A percentile compares a stretch with the other conserved stretches of the same genome.
Evolutionary conservation across 1,140 invertebrate species (phyloP).

Genomic region (Argopecten irradians): DNA sequence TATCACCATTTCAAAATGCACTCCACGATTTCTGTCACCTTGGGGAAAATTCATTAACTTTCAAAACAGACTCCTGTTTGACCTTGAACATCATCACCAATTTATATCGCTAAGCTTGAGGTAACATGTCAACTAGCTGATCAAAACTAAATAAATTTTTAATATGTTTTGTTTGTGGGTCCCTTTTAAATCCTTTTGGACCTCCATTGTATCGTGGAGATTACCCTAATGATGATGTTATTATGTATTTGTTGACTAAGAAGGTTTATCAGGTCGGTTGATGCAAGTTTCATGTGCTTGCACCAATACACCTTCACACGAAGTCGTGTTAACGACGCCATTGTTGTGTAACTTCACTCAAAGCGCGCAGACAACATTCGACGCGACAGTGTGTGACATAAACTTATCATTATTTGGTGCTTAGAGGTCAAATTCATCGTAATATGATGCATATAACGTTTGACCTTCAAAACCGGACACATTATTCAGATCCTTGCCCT

Average conservation of each 20-base stretch:
- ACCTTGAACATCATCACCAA: not conserved
- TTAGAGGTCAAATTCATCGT: not conserved
- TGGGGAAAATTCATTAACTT: not conserved
- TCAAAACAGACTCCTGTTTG: not conserved
- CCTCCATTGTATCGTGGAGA: not conserved
- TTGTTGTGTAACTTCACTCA: not conserved
- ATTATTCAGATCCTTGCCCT: not conserved
- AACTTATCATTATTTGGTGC: not conserved
- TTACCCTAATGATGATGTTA: not conserved
- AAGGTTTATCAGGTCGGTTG: not conserved
- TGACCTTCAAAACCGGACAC: slow-evolving; percentile 19
- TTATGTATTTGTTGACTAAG: not conserved
- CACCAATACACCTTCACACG: not conserved
- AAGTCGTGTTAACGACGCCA: not conserved
- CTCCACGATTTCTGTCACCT: not conserved
- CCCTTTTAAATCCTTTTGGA: not conserved
- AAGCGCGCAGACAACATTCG: not conserved
- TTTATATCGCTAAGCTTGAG: not conserved
- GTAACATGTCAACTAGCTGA: not conserved
- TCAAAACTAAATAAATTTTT: not conserved
- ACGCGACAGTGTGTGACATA: not conserved
- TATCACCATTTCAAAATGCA: not conserved
- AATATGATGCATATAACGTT: not conserved
- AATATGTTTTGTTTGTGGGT: not conserved
- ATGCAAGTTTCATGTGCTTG: not conserved